Evolutionary conservation across 2,113 vertebrate species (phyloP).

Genomic region (Pholis gunnellus): DNA sequence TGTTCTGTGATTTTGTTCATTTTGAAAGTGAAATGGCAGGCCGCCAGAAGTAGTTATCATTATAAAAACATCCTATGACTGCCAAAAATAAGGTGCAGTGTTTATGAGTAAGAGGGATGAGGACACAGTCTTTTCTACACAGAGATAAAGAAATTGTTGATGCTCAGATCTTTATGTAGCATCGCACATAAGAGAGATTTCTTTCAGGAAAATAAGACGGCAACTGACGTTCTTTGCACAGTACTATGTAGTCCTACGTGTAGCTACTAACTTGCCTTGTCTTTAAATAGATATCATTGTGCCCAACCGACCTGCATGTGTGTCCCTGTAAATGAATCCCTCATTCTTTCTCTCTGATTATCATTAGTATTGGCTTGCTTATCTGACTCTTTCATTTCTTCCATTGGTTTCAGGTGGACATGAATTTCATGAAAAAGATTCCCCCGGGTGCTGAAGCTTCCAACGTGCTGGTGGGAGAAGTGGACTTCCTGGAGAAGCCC

Average conservation of each 20-base stretch:
- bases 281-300: constrained; percentile 14
- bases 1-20: no score
- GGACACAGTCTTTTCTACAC: constrained; percentile 29
- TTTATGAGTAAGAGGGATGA: constrained; percentile 56
- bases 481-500: constrained; percentile 95
- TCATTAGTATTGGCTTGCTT: neutral
- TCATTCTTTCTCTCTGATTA: neutral
- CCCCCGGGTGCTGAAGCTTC: constrained; percentile 95
- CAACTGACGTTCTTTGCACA: constrained; percentile 71
- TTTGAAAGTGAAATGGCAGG: no score
- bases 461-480: constrained; percentile 95
- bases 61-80: constrained; percentile 53
- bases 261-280: constrained; percentile 26
- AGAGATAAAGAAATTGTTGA: constrained; percentile 5
- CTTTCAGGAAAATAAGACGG: constrained; percentile 9
- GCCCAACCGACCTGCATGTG: constrained; percentile 17
- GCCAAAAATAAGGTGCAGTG: constrained; percentile 63
- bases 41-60: constrained; percentile 46
- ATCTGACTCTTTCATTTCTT: constrained; percentile 14
- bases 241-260: constrained; percentile 51
- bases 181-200: constrained; percentile 6
- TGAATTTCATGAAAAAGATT: constrained; percentile 99
- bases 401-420: constrained; percentile 89
- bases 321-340: neutral
- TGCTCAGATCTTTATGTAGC: constrained; percentile 40